Percentiles rank a stretch among this genome's conserved stretches.
phyloP scores from a whole-genome alignment of 2,888 invertebrate species.

The Agonopterix arenella region DNA sequence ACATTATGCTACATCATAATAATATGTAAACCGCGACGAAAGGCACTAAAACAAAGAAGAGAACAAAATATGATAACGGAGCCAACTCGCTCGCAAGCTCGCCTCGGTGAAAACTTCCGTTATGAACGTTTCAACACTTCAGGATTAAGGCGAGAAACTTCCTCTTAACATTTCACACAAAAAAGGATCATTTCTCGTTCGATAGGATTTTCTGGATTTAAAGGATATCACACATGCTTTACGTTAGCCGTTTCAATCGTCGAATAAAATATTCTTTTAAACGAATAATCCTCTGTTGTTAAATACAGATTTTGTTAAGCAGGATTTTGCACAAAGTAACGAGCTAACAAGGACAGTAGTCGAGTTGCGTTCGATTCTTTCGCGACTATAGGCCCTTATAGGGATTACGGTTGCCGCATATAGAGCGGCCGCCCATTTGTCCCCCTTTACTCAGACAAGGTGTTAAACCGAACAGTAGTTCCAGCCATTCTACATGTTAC shows the following conservation, averaged over 20 bases:
- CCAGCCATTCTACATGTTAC: slow-evolving; percentile 34
- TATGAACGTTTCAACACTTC: slow-evolving; percentile 35
- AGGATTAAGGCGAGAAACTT: slow-evolving; percentile 38
- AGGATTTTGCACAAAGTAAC: not conserved
- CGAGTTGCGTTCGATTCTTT: slow-evolving; percentile 32
- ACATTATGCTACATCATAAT: slow-evolving; percentile 13
- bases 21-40: slow-evolving; percentile 25
- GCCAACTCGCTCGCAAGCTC: slow-evolving; percentile 24
- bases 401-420: slow-evolving; percentile 48
- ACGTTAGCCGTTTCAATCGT: slow-evolving; percentile 25
- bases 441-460: slow-evolving; percentile 52
- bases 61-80: slow-evolving; percentile 28
- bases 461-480: slow-evolving; percentile 48
- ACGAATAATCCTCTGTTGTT: not conserved
- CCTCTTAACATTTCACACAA: slow-evolving; percentile 36
- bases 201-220: slow-evolving; percentile 56
- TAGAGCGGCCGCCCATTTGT: slow-evolving; percentile 53
- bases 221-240: slow-evolving; percentile 50
- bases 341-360: slow-evolving; percentile 15
- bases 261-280: slow-evolving; percentile 10
- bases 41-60: slow-evolving; percentile 26
- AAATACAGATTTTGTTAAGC: not conserved
- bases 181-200: slow-evolving; percentile 43
- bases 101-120: slow-evolving; percentile 31
- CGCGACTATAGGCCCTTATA: slow-evolving; percentile 37